A percentile compares a stretch with the other conserved stretches of the same genome.
phyloP scores from a whole-genome alignment of 2,797 vertebrate species.

The Etheostoma perlongum region DNA sequence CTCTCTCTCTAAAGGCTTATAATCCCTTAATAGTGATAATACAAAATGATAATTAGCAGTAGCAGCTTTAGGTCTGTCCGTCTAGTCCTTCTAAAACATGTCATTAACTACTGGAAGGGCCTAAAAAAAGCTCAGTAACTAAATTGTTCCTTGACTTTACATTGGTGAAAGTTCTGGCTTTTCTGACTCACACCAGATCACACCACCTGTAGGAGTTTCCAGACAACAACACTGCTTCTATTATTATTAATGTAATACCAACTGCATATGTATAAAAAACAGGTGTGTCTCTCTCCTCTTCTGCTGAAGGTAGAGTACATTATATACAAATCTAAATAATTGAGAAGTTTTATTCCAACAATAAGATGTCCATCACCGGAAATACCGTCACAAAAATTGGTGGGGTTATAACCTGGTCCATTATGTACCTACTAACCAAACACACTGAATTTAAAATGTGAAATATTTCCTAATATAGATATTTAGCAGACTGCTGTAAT shows the following conservation, averaged over 20 bases:
- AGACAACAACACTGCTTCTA: neutral
- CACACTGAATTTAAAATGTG: neutral
- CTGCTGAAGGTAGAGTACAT: neutral
- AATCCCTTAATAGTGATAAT: conserved; percentile 1
- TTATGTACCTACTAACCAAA: no score
- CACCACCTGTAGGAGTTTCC: neutral
- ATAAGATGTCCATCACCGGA: neutral
- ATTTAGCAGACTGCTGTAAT: neutral
- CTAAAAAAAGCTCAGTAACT: neutral
- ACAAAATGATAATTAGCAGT: neutral
- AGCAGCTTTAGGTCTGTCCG: conserved; percentile 1
- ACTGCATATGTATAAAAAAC: neutral
- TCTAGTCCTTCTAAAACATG: neutral
- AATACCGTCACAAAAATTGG: neutral
- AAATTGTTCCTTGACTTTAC: neutral
- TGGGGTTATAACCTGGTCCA: neutral
- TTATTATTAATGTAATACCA: neutral
- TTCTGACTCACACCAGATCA: neutral
- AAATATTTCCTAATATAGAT: neutral
- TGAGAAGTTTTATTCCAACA: neutral
- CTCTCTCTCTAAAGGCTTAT: conserved; percentile 3
- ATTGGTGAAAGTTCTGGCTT: neutral
- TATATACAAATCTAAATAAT: neutral
- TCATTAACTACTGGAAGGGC: conserved; percentile 5
- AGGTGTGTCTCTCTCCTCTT: neutral